Conservation (phyloP, 2,113 vertebrate genomes). For the Microcebus lehilahytsara region DNA sequence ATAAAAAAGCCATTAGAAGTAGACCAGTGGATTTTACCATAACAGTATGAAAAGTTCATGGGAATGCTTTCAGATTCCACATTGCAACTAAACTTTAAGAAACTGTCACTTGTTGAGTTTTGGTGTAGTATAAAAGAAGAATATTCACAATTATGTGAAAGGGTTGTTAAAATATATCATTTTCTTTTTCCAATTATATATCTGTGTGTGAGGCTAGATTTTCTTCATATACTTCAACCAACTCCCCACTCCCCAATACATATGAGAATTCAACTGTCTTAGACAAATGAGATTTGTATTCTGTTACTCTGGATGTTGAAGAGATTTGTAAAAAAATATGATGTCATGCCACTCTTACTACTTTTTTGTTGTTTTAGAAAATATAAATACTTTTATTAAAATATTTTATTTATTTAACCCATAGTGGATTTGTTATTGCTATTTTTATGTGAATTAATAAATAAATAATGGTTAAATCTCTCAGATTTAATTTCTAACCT, state of each 20-base stretch:
- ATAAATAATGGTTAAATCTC: neutral
- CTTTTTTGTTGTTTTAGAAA: neutral
- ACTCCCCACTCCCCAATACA: neutral
- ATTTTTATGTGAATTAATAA: neutral
- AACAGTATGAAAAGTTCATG: neutral
- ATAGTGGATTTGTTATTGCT: neutral
- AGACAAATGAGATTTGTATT: neutral
- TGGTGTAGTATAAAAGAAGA: neutral
- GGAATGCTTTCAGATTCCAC: neutral
- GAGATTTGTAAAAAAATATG: slow-evolving; percentile 29
- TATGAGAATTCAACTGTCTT: neutral
- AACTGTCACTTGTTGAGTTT: neutral
- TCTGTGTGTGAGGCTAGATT: neutral
- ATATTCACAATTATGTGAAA: neutral
- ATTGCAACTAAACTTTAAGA: neutral
- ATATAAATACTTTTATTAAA: slow-evolving; percentile 12
- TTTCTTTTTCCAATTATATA: neutral
- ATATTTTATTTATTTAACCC: neutral
- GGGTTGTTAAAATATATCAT: neutral
- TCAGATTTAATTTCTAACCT: neutral
- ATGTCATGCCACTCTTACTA: neutral
- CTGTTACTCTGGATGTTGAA: neutral
- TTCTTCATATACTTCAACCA: neutral
- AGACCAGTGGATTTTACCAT: neutral
- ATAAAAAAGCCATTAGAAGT: neutral